phyloP scores from a whole-genome alignment of 2,888 invertebrate species.

The Labia minor region DNA sequence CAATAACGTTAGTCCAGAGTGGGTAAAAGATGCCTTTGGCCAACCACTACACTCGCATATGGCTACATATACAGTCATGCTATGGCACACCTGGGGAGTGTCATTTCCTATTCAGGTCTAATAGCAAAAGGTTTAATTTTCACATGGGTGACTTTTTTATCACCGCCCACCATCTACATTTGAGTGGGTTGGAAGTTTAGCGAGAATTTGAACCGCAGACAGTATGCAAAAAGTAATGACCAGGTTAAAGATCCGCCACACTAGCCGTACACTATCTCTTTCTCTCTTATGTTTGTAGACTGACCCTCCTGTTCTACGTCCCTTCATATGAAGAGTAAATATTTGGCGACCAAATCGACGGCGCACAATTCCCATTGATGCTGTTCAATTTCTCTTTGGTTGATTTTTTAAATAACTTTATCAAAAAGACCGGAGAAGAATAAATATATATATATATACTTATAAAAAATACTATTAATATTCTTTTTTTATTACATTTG shows the following conservation, averaged over 20 bases:
- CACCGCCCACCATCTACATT: too few species aligned
- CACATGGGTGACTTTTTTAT: constrained; percentile 1
- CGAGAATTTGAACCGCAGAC: not conserved
- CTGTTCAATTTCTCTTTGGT: too few species aligned
- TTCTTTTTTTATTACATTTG: too few species aligned
- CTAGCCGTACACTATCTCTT: not conserved
- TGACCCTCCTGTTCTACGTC: too few species aligned
- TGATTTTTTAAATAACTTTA: too few species aligned
- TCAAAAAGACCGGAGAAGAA: too few species aligned
- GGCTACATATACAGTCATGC: not conserved
- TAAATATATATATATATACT: too few species aligned
- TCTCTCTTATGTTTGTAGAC: not conserved
- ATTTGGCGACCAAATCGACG: not conserved
- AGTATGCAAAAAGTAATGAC: not conserved
- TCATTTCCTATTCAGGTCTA: not conserved
- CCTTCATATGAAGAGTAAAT: not conserved
- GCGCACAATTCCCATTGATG: not conserved
- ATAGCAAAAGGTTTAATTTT: not conserved
- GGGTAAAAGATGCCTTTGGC: constrained; percentile 5
- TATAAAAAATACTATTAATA: too few species aligned
- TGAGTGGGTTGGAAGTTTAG: too few species aligned
- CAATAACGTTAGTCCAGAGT: constrained; percentile 24
- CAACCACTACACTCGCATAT: not conserved
- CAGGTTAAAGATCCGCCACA: not conserved
- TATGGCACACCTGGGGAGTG: constrained; percentile 1